Percentiles rank a stretch among this genome's conserved stretches.
phyloP scores from a whole-genome alignment of 2,797 vertebrate genomes.

The Molothrus ater region DNA sequence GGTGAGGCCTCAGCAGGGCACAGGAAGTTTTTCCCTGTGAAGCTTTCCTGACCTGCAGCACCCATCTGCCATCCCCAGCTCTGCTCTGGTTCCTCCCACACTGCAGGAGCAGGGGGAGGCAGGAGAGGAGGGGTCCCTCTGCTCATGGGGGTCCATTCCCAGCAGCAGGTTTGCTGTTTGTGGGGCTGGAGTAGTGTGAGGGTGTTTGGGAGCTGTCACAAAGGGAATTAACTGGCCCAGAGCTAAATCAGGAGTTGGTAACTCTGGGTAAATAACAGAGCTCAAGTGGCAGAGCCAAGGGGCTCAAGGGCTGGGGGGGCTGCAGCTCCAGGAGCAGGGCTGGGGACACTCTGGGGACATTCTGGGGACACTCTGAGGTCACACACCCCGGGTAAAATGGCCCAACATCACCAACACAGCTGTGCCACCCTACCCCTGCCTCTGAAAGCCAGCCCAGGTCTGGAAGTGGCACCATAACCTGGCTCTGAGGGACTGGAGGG shows the following conservation, averaged over 20 bases:
- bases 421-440: background rate
- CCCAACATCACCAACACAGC: background rate
- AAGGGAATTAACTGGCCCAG: background rate
- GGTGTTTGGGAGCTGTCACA: conserved; percentile 27
- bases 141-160: background rate
- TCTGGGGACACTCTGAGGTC: accelerated
- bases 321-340: background rate
- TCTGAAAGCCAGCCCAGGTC: background rate
- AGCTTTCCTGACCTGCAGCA: background rate
- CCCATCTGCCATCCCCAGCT: background rate
- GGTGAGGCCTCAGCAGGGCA: background rate
- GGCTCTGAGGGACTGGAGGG: background rate
- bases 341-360: background rate
- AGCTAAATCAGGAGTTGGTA: background rate
- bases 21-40: background rate
- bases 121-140: background rate
- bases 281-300: background rate
- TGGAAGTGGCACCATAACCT: background rate
- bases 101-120: background rate
- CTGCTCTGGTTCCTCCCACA: background rate
- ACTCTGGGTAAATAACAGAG: background rate
- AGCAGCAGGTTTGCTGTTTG: conserved; percentile 8
- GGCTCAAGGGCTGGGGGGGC: background rate
- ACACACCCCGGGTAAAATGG: accelerated
- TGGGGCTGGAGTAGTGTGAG: background rate